These are phyloP conservation scores for Psettodes erumei DNA, from an alignment of 2,113 vertebrate species.

Conservation along the genomic window DNA sequence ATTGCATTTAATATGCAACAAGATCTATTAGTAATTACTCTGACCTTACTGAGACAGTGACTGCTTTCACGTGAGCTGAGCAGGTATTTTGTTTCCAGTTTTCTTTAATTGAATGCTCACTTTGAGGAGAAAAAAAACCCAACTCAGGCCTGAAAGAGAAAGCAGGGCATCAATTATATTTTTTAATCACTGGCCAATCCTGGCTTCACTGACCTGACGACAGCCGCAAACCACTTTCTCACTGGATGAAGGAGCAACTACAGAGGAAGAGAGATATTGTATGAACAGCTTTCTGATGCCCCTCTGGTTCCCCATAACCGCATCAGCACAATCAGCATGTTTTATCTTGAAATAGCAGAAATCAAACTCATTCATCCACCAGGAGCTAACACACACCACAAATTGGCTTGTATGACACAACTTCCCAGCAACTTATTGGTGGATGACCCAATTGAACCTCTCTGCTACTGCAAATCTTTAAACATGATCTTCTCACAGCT, in stretches of 20 bases:
- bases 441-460: background rate
- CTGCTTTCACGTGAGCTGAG: slow-evolving; percentile 1
- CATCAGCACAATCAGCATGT: slow-evolving; percentile 14
- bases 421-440: background rate
- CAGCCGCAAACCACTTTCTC: slow-evolving; percentile 54
- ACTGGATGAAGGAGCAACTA: slow-evolving; percentile 49
- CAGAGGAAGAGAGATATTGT: slow-evolving; percentile 43
- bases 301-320: slow-evolving; percentile 47
- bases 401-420: background rate
- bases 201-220: slow-evolving; percentile 58
- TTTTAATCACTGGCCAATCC: slow-evolving; percentile 22
- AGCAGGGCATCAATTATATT: background rate
- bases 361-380: slow-evolving; percentile 1
- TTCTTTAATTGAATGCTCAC: background rate
- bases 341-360: background rate
- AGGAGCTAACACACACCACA: background rate
- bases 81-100: background rate
- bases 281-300: slow-evolving; percentile 16
- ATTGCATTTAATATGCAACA: background rate
- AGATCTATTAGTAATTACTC: background rate
- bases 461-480: background rate
- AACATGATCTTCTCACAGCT: slow-evolving; percentile 30
- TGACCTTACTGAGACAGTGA: background rate
- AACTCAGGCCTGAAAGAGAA: background rate
- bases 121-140: background rate